phyloP scores from a whole-genome alignment of 92 coral and sea anemone species.

The Palythoa grandis region DNA sequence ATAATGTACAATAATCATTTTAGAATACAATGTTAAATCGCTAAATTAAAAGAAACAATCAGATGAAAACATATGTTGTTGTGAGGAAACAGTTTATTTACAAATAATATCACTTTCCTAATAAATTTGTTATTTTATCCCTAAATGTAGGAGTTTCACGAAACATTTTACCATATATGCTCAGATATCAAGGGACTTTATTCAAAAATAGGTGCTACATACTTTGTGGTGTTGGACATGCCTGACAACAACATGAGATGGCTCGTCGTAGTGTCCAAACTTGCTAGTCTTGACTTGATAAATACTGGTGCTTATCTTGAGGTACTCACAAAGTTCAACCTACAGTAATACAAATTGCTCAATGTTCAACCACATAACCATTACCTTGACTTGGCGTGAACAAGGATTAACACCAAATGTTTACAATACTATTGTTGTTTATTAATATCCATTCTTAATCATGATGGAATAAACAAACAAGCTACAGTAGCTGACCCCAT shows the following conservation, averaged over 20 bases:
- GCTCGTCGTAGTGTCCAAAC: slow-evolving; percentile 58
- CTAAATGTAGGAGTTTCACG: background rate
- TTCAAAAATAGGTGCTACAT: background rate
- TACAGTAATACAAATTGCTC: background rate
- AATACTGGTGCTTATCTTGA: slow-evolving; percentile 69
- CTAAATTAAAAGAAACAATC: no score
- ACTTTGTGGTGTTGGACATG: slow-evolving; percentile 60
- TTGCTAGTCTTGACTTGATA: slow-evolving; percentile 65
- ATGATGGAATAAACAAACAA: no score
- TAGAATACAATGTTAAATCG: no score
- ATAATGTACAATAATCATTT: no score
- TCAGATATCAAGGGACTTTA: background rate
- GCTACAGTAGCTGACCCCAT: no score
- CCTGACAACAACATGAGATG: slow-evolving; percentile 53
- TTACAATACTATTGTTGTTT: no score
- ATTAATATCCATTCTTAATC: no score
- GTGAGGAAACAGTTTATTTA: no score
- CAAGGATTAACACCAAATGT: no score
- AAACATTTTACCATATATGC: background rate
- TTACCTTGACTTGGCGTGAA: background rate
- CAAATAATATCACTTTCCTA: background rate
- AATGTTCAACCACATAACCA: no score
- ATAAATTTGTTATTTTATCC: no score
- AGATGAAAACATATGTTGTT: no score
- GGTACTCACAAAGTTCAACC: slow-evolving; percentile 79